Base-by-base conservation (phyloP, 2,113 vertebrate genomes). In the Muntiacus reevesi region DNA sequence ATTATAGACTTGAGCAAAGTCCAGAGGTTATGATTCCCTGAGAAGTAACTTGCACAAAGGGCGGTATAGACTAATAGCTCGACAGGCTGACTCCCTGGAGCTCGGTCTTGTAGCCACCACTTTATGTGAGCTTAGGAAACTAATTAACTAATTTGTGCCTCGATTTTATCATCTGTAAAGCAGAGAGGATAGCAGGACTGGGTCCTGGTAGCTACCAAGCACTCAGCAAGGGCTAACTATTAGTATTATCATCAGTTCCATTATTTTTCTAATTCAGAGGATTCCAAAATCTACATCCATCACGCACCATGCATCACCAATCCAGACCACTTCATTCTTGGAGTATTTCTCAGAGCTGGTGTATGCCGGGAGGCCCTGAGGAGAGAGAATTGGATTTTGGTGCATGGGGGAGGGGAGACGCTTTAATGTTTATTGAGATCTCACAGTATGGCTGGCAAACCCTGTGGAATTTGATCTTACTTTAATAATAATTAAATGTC, bases 401-500 rank as follows among this genome's bases (percentile, higher is more conserved):
- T 45, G 23, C 54, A 6, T 62, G 19, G 76, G 28, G 25, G 8
- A 19, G 47, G 45, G 10, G 52, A 57, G 43, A 19, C 28, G 19
- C 27, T 54, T 60, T 67, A 85, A 50, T 52, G n/a, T 85, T 93
- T 60, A 67, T 76, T n/a, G 25, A 89, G 91, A 57, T 88, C 60
- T 96, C 64, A 64, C 17, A 30, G 33, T 52, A 59, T 40, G 59
- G 54, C 59, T 2, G 47, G 79, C 19, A 94, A 96, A 57, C 25
- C 36, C 79, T 57, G 47, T 74, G 50, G 91, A 71, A 79, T 87
- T 91, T 89, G 30, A 76, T 94, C 93, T 96, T 33, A n/a, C 79
- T 93, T 89, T 79, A 90, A 89, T 91, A 67, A 94, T 47, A 95
- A 89, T 91, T 79, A 97, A 96, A 92, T 94, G 50, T 60, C 60